Conservation (phyloP, 2,888 invertebrate genomes). For the Oxyteleia sp. region DNA sequence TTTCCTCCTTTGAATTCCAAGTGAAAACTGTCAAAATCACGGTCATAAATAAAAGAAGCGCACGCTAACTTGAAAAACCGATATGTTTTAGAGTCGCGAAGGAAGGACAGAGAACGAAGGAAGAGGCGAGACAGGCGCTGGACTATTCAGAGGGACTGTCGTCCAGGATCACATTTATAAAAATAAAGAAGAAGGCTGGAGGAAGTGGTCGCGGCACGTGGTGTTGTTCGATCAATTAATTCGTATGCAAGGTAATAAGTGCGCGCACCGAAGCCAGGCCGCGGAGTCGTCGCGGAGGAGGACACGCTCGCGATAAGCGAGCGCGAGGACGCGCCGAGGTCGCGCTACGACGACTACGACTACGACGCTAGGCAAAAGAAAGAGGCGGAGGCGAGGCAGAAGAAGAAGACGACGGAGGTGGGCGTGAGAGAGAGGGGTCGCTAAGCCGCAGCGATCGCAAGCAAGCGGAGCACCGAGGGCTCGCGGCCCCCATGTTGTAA, state of each 20-base stretch:
- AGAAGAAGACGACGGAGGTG: slow-evolving; percentile 56
- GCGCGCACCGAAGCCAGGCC: slow-evolving; percentile 45
- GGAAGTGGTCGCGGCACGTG: slow-evolving; percentile 55
- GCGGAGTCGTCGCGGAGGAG: slow-evolving; percentile 38
- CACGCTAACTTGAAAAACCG: too few species aligned
- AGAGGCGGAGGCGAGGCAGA: slow-evolving; percentile 62
- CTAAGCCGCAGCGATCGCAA: slow-evolving; percentile 59
- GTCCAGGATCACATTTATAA: neutral
- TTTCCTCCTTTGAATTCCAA: too few species aligned
- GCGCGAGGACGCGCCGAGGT: slow-evolving; percentile 22
- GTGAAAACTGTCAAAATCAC: too few species aligned
- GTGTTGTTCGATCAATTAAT: slow-evolving; percentile 76
- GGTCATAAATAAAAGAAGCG: too few species aligned
- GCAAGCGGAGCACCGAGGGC: slow-evolving; percentile 64
- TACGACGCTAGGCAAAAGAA: slow-evolving; percentile 57
- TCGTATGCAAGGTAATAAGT: slow-evolving; percentile 83
- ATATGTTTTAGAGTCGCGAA: slow-evolving; percentile 45
- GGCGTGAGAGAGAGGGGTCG: slow-evolving; percentile 70
- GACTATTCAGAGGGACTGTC: slow-evolving; percentile 11
- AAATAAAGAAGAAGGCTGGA: slow-evolving; percentile 23
- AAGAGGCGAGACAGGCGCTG: slow-evolving; percentile 25
- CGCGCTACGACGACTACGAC: slow-evolving; percentile 39
- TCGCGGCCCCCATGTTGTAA: slow-evolving; percentile 86
- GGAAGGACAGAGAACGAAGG: slow-evolving; percentile 26
- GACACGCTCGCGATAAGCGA: slow-evolving; percentile 50